Percentiles rank a stretch among this genome's conserved stretches.
Conservation (phyloP, 53 echinoderm and acorn worm species). For the Echinometra lucunter region DNA sequence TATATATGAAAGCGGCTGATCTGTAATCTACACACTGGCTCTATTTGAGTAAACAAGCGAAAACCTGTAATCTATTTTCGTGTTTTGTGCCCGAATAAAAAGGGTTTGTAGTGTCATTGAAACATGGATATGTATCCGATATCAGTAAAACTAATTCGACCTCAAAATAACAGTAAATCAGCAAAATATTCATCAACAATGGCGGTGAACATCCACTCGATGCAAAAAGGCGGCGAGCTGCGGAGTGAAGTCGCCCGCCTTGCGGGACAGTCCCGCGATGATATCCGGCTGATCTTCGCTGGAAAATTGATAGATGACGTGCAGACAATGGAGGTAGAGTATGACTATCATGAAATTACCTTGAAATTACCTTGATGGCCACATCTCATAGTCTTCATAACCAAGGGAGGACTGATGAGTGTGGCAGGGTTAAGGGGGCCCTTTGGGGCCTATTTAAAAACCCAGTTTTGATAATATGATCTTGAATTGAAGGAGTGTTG, state of each 20-base stretch:
- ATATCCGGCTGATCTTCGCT: conserved; percentile 76
- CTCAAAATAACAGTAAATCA: neutral
- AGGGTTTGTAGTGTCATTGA: neutral
- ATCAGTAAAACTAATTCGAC: conserved; percentile 11
- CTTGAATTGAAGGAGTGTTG: too few species aligned
- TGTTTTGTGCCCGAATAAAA: neutral
- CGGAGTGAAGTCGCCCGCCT: conserved; percentile 54
- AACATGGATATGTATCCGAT: conserved; percentile 14
- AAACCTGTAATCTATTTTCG: neutral
- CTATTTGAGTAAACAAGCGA: too few species aligned
- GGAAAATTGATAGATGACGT: conserved; percentile 71
- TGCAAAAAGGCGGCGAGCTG: conserved; percentile 29
- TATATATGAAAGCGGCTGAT: too few species aligned
- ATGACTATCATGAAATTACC: too few species aligned
- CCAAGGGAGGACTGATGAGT: too few species aligned
- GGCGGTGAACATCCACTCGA: neutral
- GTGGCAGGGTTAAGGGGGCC: too few species aligned
- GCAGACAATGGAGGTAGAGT: conserved; percentile 68
- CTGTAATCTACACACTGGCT: too few species aligned
- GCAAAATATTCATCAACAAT: neutral
- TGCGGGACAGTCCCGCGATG: conserved; percentile 59
- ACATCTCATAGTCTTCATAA: too few species aligned
- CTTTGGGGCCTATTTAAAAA: too few species aligned
- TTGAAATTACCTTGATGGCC: too few species aligned
- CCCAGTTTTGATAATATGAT: too few species aligned